These are phyloP conservation scores for Microctonus aethiopoides DNA, from an alignment of 2,888 invertebrate species.

Conservation along the genomic window DNA sequence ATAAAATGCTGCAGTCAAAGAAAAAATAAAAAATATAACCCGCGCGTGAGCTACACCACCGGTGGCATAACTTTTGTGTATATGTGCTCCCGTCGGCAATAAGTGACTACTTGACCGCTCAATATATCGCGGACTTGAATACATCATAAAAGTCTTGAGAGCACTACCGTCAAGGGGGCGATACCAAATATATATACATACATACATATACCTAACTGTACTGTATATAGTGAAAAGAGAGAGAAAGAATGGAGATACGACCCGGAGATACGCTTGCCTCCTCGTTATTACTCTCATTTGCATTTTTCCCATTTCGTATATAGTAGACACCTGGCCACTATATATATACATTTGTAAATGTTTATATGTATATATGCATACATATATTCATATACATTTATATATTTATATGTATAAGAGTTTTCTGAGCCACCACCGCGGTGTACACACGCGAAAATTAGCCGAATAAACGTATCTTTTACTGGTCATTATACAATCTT, in stretches of 20 bases:
- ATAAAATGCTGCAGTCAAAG: neutral
- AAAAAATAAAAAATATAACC: constrained; percentile 8
- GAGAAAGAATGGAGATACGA: constrained; percentile 47
- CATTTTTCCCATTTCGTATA: constrained; percentile 54
- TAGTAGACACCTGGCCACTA: constrained; percentile 32
- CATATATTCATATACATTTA: too few species aligned
- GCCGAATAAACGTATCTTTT: constrained; percentile 31
- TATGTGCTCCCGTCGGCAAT: constrained; percentile 22
- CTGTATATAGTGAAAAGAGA: constrained; percentile 19
- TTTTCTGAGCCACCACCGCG: constrained; percentile 42
- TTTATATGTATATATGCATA: neutral
- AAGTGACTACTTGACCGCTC: constrained; percentile 47
- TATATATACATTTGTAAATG: neutral
- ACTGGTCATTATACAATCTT: constrained; percentile 27
- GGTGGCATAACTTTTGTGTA: constrained; percentile 26
- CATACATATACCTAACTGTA: constrained; percentile 6
- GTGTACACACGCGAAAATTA: constrained; percentile 30
- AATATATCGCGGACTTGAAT: constrained; percentile 45
- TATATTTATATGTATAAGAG: constrained; percentile 24
- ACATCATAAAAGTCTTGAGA: constrained; percentile 47
- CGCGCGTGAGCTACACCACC: constrained; percentile 18
- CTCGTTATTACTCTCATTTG: constrained; percentile 59
- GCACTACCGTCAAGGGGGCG: constrained; percentile 38
- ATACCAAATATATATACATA: constrained; percentile 20
- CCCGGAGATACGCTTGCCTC: constrained; percentile 54